Base-by-base conservation (phyloP, 2,113 vertebrate genomes). In the Puma concolor region DNA sequence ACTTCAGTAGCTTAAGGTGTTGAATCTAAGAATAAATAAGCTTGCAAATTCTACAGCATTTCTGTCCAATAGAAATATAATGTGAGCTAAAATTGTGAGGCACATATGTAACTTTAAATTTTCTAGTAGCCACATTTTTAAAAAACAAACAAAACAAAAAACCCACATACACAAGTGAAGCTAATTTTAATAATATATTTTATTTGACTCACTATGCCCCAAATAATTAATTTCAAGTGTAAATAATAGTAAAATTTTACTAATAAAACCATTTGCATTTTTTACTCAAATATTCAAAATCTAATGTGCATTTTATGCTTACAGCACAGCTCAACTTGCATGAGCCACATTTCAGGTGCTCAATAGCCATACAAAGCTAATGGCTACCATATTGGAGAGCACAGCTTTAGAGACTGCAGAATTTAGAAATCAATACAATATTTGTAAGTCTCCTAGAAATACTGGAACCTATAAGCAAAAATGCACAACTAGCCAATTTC, bases 151-250 rank as follows among this genome's bases (percentile, higher is more conserved):
- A 31, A 36, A 23, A 36, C 31, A 38, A 41, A 63, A 63, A 79
- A 38, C 33, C 9, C 17, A 29, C 31, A 76, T 5, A 54, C 41
- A 48, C 0, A 81, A 38, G 0, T 91, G 8, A 82, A 41, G 66
- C 63, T 82, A 71, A 92, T 38, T 96, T 94, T 64, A 82, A n/a
- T 44, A 71, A 72, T n/a, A 23, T 54, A 95, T 48, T 82, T 83
- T 72, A 48, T 91, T 82, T 83, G 16, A 88, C 10, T 33, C 23
- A 33, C 10, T 87, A 21, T 88, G 12, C 63, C n/a, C 15, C 86
- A 96, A 86, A 83, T 92, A 87, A 44, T 72, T 52, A 38, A 96
- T 94, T 95, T 67, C 50, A 87, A 76, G 41, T 60, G 6, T 15
- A 54, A 67, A 76, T 1, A 80, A n/a, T 63, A 67, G 31, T 48